These are phyloP conservation scores for Drosophila santomea DNA, from an alignment of 1,140 invertebrate genomes.

Conservation along the genomic window DNA sequence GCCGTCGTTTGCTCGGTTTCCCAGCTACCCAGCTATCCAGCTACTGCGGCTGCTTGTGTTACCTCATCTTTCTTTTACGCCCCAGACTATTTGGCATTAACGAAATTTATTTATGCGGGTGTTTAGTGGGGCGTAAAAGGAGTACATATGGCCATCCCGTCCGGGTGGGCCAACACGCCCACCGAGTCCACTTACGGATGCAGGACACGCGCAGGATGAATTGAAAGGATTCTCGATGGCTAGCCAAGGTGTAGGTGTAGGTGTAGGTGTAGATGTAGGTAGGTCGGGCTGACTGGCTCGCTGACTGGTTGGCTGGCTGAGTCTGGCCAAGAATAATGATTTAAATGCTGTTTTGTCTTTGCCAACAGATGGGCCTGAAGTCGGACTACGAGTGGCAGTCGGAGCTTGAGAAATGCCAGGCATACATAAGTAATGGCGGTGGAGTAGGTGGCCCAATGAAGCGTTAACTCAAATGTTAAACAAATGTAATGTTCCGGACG, in stretches of 20 bases:
- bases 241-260: slow-evolving; percentile 34
- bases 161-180: slow-evolving; percentile 31
- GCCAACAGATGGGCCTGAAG: slow-evolving; percentile 47
- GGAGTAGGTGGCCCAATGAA: slow-evolving; percentile 67
- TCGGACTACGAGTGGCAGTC: slow-evolving; percentile 1
- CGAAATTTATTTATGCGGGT: slow-evolving; percentile 84
- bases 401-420: slow-evolving; percentile 65
- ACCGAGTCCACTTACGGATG: slow-evolving; percentile 61
- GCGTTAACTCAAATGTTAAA: slow-evolving; percentile 81
- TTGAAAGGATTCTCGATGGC: slow-evolving; percentile 74
- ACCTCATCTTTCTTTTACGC: slow-evolving; percentile 82
- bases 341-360: slow-evolving; percentile 71
- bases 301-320: neutral
- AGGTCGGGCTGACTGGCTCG: slow-evolving; percentile 4
- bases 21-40: slow-evolving; percentile 9
- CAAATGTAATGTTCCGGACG: slow-evolving; percentile 83
- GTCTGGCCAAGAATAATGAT: slow-evolving; percentile 69
- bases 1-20: slow-evolving; percentile 27
- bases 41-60: slow-evolving; percentile 52
- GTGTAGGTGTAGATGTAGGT: slow-evolving; percentile 14
- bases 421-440: slow-evolving; percentile 68
- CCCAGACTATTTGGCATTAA: slow-evolving; percentile 82
- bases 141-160: slow-evolving; percentile 71
- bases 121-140: slow-evolving; percentile 82
- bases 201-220: slow-evolving; percentile 66